Evolutionary conservation across 1,140 invertebrate genomes (phyloP).

Genomic region (Papilio polytes): DNA sequence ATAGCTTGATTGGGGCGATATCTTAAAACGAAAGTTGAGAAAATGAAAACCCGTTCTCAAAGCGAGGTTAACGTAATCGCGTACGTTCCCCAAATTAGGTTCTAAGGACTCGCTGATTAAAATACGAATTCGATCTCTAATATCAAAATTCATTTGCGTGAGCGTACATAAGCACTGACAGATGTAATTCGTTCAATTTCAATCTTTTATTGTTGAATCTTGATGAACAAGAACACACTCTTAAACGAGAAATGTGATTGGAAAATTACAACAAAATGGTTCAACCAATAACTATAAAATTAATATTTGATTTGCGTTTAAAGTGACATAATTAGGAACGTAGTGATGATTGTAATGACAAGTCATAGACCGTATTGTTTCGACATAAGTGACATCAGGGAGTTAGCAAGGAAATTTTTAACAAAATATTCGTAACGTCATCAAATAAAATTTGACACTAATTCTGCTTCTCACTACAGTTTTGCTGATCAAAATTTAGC

Average conservation of each 20-base stretch:
- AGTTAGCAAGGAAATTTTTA: too few relatives aligned
- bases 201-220: slow-evolving; percentile 42
- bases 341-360: too few relatives aligned
- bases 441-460: too few relatives aligned
- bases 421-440: too few relatives aligned
- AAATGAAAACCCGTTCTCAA: slow-evolving; percentile 42
- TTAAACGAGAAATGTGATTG: too few relatives aligned
- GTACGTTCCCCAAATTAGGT: slow-evolving; percentile 50
- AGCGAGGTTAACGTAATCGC: slow-evolving; percentile 45
- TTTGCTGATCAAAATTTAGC: not conserved
- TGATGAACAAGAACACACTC: not conserved
- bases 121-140: slow-evolving; percentile 59
- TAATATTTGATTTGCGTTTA: too few relatives aligned
- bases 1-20: slow-evolving; percentile 1
- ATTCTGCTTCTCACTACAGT: not conserved
- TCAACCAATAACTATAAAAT: too few relatives aligned
- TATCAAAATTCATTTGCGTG: slow-evolving; percentile 54
- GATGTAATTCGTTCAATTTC: slow-evolving; percentile 23
- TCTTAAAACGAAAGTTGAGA: slow-evolving; percentile 9
- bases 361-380: too few relatives aligned
- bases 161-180: not conserved
- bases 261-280: not conserved
- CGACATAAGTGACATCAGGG: too few relatives aligned
- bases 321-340: too few relatives aligned
- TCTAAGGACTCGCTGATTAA: slow-evolving; percentile 65